phyloP scores from a whole-genome alignment of 2,797 vertebrate genomes.

The Tapirus indicus region DNA sequence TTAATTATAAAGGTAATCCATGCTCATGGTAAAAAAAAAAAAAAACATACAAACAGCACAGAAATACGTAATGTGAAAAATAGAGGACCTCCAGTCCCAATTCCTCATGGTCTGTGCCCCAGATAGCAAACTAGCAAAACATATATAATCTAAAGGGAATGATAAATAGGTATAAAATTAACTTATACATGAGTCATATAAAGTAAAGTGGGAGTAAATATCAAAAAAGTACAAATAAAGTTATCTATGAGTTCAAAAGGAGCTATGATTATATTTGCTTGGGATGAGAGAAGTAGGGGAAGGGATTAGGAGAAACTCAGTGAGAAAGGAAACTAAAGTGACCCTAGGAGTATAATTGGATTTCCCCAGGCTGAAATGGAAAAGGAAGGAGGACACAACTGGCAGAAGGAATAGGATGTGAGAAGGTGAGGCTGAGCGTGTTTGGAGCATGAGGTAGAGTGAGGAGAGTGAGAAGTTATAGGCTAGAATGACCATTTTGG shows the following conservation, averaged over 20 bases:
- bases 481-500: not conserved
- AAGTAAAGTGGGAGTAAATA: not conserved
- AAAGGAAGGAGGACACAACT: not conserved
- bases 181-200: not conserved
- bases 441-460: not conserved
- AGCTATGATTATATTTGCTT: not conserved
- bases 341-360: not conserved
- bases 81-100: not conserved
- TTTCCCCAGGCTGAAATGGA: not conserved
- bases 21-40: not conserved
- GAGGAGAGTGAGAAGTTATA: too few relatives aligned
- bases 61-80: not conserved
- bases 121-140: not conserved
- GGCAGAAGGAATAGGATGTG: not conserved
- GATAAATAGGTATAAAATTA: not conserved
- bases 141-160: not conserved
- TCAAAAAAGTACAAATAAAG: not conserved
- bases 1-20: not conserved
- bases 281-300: not conserved
- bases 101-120: not conserved
- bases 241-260: not conserved
- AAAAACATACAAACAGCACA: not conserved
- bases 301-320: not conserved
- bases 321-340: not conserved
- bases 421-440: not conserved